Evolutionary conservation across 2,797 vertebrate genomes (phyloP).

Genomic region (Anguilla obscura): DNA sequence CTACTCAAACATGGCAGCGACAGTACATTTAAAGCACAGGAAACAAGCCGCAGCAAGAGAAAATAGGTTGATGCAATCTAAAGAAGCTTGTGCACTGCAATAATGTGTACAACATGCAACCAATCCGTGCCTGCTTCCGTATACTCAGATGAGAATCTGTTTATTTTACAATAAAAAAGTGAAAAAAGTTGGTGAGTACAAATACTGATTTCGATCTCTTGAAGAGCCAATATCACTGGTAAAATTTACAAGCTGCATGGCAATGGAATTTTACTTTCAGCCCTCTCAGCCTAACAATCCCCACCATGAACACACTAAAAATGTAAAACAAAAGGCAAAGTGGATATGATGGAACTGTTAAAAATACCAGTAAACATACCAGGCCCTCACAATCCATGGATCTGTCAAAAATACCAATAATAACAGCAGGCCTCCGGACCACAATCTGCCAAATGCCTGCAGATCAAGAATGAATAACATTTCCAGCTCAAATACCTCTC

Average conservation of each 20-base stretch:
- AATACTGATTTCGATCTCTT: conserved; percentile 55
- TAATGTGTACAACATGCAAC: background rate
- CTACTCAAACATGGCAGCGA: background rate
- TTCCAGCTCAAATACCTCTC: conserved; percentile 38
- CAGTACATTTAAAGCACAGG: background rate
- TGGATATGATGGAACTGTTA: conserved; percentile 39
- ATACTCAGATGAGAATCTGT: background rate
- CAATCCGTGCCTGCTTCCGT: background rate
- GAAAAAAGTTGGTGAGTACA: background rate
- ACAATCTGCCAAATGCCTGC: background rate
- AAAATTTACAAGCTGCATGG: conserved; percentile 16
- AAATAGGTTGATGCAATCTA: background rate
- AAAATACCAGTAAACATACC: conserved; percentile 21
- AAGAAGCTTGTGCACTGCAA: background rate
- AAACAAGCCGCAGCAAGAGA: background rate
- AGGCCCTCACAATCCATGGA: conserved; percentile 39
- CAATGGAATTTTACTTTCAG: background rate
- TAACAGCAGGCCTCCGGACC: conserved; percentile 42
- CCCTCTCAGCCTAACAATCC: conserved; percentile 18
- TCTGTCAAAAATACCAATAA: conserved; percentile 19
- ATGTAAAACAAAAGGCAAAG: conserved; percentile 32
- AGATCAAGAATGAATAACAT: conserved; percentile 20
- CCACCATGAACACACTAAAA: background rate
- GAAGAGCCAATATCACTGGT: conserved; percentile 18
- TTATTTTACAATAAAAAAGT: background rate